A percentile compares a stretch with the other conserved stretches of the same genome.
Conservation (phyloP, 1,140 invertebrate species). For the Harpegnathos saltator region DNA sequence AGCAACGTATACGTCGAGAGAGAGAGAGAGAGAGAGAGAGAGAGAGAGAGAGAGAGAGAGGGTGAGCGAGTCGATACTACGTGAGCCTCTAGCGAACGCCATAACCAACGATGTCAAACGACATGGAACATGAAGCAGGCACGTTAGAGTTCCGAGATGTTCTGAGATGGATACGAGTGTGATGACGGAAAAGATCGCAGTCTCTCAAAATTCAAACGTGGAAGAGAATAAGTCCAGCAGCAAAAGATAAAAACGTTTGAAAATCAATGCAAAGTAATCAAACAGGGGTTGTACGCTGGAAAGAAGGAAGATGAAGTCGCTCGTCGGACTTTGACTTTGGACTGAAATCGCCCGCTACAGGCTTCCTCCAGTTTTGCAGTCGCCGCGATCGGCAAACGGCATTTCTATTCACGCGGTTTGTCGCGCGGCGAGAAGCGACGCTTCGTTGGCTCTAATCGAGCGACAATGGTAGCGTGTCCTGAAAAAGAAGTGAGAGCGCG, state of each 20-base stretch:
- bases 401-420: slow-evolving; percentile 27
- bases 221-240: no score
- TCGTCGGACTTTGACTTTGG: no score
- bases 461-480: slow-evolving; percentile 18
- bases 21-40: no score
- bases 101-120: slow-evolving; percentile 19
- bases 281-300: no score
- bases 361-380: no score
- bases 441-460: slow-evolving; percentile 42
- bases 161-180: slow-evolving; percentile 9
- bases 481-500: slow-evolving; percentile 5
- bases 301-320: no score
- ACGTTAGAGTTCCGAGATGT: background rate
- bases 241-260: no score
- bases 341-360: no score
- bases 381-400: background rate
- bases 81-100: slow-evolving; percentile 40
- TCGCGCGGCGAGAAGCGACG: background rate
- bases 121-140: slow-evolving; percentile 6
- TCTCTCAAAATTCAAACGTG: background rate
- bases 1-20: slow-evolving; percentile 59
- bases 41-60: no score
- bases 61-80: slow-evolving; percentile 53
- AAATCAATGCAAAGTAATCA: no score
- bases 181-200: background rate